phyloP scores from a whole-genome alignment of 2,888 invertebrate species.

The Noctuana brunneofusca region DNA sequence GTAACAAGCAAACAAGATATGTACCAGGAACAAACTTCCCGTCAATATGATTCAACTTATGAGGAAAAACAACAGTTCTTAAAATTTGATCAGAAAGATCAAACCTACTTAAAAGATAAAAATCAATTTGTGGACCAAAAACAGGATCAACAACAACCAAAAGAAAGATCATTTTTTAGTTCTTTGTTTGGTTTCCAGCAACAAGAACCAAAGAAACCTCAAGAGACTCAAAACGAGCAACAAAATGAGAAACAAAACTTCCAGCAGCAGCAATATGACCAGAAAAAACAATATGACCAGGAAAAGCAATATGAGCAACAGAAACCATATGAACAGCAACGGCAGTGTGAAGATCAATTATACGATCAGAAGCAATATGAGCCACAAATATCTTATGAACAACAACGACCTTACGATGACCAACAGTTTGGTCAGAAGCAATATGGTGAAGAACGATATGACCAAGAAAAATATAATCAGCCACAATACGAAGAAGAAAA shows the following conservation, averaged over 20 bases:
- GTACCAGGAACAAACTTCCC: constrained; percentile 55
- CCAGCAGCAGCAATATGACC: constrained; percentile 35
- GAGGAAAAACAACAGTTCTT: constrained; percentile 48
- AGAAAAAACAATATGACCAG: constrained; percentile 40
- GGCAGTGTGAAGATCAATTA: constrained; percentile 43
- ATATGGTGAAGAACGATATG: constrained; percentile 43
- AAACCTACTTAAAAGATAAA: constrained; percentile 42
- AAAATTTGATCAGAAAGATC: constrained; percentile 44
- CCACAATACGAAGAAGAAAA: constrained; percentile 35
- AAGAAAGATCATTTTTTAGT: constrained; percentile 13
- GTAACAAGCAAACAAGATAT: constrained; percentile 60
- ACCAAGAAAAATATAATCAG: constrained; percentile 37
- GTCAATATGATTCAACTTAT: constrained; percentile 55
- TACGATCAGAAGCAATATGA: constrained; percentile 37
- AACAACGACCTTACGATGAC: constrained; percentile 46
- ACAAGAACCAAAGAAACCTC: constrained; percentile 28
- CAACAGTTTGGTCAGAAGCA: constrained; percentile 33
- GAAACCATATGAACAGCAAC: constrained; percentile 47
- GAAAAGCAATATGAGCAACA: constrained; percentile 37
- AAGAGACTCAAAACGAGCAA: constrained; percentile 34
- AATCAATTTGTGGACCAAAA: constrained; percentile 45
- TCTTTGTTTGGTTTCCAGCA: constrained; percentile 18
- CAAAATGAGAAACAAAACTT: constrained; percentile 30
- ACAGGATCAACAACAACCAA: constrained; percentile 30
- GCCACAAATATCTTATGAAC: constrained; percentile 43